Evolutionary conservation across 2,797 vertebrate species (phyloP), one percentile per base, ranked within the genome.

Genomic region (Muraenolepis orangiensis): DNA sequence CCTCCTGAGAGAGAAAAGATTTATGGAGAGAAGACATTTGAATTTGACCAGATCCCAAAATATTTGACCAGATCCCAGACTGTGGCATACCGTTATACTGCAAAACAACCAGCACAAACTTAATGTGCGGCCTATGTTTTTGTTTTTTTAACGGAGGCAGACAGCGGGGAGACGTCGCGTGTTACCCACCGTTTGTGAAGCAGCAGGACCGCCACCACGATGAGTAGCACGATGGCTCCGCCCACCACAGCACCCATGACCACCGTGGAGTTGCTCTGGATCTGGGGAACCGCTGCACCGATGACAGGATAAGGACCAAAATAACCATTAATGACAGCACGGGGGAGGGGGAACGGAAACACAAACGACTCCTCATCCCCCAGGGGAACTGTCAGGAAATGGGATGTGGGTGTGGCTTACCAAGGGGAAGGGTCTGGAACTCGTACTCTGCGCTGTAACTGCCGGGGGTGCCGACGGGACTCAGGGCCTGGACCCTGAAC

Each of bases 401-500:
- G 30, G 28, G 30, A 30, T 28, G 66, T 20, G 66, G 20, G 28
- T 13, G 42, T 31, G 28, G 5, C 80, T 85, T 89, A 93, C 88
- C 94, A 83, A 95, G 87, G 0, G 94, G 85, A 20, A 93, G 89
- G 0, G 98, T 99, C 76, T 94, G 93, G 14, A 97, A 98, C 82
- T 98, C 96, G 0, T 97, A 94, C 82, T 96, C 94, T 75, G 87
- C 75, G 83, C 95, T 97, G 91, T 93, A 94, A 51, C 95, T 92
- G 0, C 95, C 95, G 0, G 95, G 92, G 78, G 78, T 89, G 40
- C 95, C 96, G 0, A 96, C 96, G 0, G 92, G 88, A 0, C 94
- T 95, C 84, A 97, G 86, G 0, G 95, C 95, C 91, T 98, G 96
- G 72, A 99, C 95, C 13, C 94, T 94, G 82, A 98, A 95, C 87